These are phyloP conservation scores for Sitobion miscanthi DNA, from an alignment of 1,140 invertebrate genomes.

Conservation along the genomic window DNA sequence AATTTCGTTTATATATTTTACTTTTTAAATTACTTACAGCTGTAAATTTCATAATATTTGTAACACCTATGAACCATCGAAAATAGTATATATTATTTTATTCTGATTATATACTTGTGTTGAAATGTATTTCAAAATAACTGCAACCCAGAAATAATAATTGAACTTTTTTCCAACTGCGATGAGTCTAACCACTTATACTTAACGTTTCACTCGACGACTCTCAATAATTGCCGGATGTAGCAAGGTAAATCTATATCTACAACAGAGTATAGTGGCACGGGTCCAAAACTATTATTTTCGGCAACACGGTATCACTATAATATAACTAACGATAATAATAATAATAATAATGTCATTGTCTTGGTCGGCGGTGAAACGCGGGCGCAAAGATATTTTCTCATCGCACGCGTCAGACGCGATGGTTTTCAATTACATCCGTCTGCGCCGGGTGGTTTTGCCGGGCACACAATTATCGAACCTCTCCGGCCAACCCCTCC, in stretches of 20 bases:
- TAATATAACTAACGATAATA: not conserved
- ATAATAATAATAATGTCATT: not conserved
- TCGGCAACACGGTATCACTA: not conserved
- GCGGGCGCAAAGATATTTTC: not conserved
- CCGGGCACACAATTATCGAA: not conserved
- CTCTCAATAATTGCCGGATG: not conserved
- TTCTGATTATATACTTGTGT: not conserved
- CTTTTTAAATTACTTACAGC: not conserved
- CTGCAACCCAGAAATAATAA: not conserved
- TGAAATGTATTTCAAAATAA: not conserved
- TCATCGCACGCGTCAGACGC: not conserved
- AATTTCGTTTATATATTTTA: not conserved
- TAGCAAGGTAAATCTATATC: not conserved
- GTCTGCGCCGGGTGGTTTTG: not conserved
- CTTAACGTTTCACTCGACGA: not conserved
- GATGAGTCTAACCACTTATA: not conserved
- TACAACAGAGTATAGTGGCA: not conserved
- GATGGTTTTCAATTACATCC: slow-evolving; percentile 1
- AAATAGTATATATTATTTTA: too few species aligned
- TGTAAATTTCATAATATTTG: not conserved
- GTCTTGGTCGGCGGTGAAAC: not conserved
- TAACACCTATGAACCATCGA: too few species aligned
- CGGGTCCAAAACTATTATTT: not conserved
- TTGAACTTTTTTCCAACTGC: not conserved
- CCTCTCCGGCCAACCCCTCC: not conserved